Conservation (phyloP, 2,113 vertebrate species). For the Hyperopisus bebe region DNA sequence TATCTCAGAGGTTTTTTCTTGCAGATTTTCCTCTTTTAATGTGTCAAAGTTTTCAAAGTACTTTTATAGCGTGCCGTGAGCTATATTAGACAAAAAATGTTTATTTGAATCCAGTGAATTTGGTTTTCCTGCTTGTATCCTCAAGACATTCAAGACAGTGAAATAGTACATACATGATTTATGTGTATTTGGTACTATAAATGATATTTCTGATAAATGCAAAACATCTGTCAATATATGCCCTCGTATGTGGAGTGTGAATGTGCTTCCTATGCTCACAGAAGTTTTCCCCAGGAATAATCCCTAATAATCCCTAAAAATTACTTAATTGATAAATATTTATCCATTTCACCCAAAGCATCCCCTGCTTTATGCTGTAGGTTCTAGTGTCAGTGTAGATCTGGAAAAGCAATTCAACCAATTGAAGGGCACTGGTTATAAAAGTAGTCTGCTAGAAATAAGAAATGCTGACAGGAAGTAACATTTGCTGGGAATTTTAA, state of each 20-base stretch:
- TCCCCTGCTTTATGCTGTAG: not conserved
- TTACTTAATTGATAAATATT: not conserved
- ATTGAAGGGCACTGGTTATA: not conserved
- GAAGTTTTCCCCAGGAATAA: not conserved
- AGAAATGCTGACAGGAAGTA: not conserved
- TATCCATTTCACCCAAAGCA: not conserved
- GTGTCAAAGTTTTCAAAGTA: not conserved
- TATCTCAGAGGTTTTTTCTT: not conserved
- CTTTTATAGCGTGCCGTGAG: not conserved
- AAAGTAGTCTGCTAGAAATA: not conserved
- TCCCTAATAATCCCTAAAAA: not conserved
- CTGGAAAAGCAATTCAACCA: not conserved
- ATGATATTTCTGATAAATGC: not conserved
- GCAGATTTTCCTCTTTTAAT: not conserved
- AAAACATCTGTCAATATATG: not conserved
- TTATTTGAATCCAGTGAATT: not conserved
- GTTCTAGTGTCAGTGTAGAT: not conserved
- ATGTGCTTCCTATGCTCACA: not conserved
- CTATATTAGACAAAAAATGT: not conserved
- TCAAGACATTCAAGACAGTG: not conserved
- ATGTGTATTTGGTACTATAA: not conserved
- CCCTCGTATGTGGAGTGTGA: not conserved
- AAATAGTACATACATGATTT: not conserved
- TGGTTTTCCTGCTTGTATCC: not conserved
- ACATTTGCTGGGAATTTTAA: not conserved